Conservation (phyloP, 2,888 invertebrate genomes). For the Catocala nupta region DNA sequence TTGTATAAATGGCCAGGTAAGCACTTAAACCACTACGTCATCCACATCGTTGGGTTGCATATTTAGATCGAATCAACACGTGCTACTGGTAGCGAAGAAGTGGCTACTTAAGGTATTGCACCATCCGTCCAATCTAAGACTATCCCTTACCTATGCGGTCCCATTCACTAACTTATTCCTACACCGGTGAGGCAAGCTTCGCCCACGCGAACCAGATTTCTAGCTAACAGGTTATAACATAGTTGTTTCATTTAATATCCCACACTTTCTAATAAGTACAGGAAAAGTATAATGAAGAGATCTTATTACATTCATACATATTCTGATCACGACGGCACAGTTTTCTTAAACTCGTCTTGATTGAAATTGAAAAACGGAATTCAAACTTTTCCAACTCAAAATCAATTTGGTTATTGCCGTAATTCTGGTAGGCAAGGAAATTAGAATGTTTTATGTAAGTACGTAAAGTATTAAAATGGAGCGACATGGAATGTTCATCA, state of each 20-base stretch:
- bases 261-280: constrained; percentile 33
- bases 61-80: background rate
- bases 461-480: background rate
- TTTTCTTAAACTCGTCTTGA: background rate
- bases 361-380: constrained; percentile 2
- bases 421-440: background rate
- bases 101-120: too few species aligned
- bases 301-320: background rate
- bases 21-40: too few species aligned
- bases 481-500: constrained; percentile 1
- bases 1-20: too few species aligned
- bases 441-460: background rate
- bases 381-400: constrained; percentile 5
- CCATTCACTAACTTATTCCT: constrained; percentile 53
- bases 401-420: background rate
- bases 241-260: constrained; percentile 51
- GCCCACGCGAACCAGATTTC: constrained; percentile 72
- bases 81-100: too few species aligned
- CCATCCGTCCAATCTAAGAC: constrained; percentile 1
- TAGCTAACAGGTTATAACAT: constrained; percentile 65
- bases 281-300: constrained; percentile 4
- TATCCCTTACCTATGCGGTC: constrained; percentile 41
- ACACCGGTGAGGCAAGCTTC: constrained; percentile 61
- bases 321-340: constrained; percentile 7
- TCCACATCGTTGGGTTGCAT: too few species aligned